Conservation (phyloP, 2,888 invertebrate genomes). For the Tenthredo amoena region DNA sequence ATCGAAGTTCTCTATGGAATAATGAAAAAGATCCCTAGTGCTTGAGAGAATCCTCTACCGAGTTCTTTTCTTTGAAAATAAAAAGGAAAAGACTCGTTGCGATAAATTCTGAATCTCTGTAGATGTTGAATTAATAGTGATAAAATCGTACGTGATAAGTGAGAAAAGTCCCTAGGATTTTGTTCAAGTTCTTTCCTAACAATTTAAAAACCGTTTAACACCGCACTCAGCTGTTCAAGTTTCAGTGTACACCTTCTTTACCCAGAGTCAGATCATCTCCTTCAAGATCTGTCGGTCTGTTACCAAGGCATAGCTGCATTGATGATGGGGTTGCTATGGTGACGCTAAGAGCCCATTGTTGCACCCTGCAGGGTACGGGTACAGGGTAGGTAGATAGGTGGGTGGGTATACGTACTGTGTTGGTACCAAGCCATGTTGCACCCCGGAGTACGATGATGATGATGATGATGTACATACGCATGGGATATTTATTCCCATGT, state of each 20-base stretch:
- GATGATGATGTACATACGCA: conserved; percentile 55
- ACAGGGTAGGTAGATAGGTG: not conserved
- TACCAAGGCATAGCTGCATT: conserved; percentile 75
- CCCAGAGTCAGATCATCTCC: conserved; percentile 63
- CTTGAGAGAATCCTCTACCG: not conserved
- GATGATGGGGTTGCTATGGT: conserved; percentile 76
- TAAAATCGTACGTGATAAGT: not conserved
- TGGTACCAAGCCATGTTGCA: conserved; percentile 4
- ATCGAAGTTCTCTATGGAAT: not conserved
- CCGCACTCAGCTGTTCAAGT: not conserved
- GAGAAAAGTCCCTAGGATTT: not conserved
- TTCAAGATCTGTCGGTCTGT: conserved; percentile 76
- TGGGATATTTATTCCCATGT: conserved; percentile 77
- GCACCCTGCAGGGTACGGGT: conserved; percentile 68
- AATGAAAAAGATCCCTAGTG: not conserved
- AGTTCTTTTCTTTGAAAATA: not conserved
- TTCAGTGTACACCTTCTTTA: not conserved
- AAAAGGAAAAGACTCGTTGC: not conserved
- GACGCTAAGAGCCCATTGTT: conserved; percentile 77
- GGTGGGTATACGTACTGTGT: not conserved
- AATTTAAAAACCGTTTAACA: not conserved
- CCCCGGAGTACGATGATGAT: conserved; percentile 11
- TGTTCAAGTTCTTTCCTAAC: not conserved
- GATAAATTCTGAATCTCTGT: not conserved
- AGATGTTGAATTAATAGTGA: not conserved